Conservation (phyloP, 2,888 invertebrate species). For the Oligia fasciuncula region DNA sequence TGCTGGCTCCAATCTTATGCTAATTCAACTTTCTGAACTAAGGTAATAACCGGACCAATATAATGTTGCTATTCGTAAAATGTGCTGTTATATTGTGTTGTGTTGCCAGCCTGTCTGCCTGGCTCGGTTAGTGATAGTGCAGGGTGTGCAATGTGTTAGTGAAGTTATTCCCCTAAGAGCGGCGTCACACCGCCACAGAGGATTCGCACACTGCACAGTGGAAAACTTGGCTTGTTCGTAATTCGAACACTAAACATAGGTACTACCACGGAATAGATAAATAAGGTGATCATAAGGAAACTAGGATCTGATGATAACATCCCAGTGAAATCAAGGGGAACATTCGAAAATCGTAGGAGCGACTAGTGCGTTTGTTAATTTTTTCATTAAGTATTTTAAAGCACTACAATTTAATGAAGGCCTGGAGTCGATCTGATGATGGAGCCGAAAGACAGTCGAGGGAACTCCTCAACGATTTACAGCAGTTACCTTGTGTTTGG, state of each 20-base stretch:
- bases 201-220: not conserved
- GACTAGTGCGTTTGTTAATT: too few relatives aligned
- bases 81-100: not conserved
- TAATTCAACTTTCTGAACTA: constrained; percentile 28
- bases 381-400: too few relatives aligned
- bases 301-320: too few relatives aligned
- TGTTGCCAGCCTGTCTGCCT: constrained; percentile 14
- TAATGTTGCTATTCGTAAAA: constrained; percentile 7
- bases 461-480: too few relatives aligned
- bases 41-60: constrained; percentile 3
- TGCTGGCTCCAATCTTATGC: constrained; percentile 8
- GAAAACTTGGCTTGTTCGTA: not conserved
- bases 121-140: not conserved
- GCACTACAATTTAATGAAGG: too few relatives aligned
- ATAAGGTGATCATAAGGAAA: too few relatives aligned
- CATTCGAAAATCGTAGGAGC: too few relatives aligned
- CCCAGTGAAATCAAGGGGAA: too few relatives aligned
- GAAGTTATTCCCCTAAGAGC: not conserved
- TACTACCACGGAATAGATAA: too few relatives aligned
- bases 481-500: too few relatives aligned
- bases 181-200: not conserved
- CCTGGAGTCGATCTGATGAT: too few relatives aligned
- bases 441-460: too few relatives aligned
- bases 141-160: not conserved
- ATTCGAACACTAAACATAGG: not conserved